Conservation (phyloP, 2,888 invertebrate genomes). For the Acrocera orbiculus region DNA sequence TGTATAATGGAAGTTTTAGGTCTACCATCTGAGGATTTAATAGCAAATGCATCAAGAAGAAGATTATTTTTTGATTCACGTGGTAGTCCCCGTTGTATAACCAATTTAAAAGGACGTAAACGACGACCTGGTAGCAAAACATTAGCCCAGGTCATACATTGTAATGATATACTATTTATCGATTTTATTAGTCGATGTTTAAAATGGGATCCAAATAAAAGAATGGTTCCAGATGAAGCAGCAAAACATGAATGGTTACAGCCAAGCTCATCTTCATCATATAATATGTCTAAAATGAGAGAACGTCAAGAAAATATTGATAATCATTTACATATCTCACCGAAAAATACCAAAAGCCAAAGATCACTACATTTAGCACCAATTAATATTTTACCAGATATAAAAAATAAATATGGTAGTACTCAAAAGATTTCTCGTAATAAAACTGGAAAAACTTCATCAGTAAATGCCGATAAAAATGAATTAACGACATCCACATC, state of each 20-base stretch:
- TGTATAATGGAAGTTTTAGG: constrained; percentile 95
- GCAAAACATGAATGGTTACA: constrained; percentile 74
- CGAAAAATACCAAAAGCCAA: constrained; percentile 18
- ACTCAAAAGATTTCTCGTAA: constrained; percentile 25
- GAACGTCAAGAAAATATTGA: constrained; percentile 13
- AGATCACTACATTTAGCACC: constrained; percentile 19
- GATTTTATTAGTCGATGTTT: constrained; percentile 81
- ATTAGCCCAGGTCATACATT: constrained; percentile 62
- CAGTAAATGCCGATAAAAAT: constrained; percentile 12
- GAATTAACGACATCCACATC: constrained; percentile 29
- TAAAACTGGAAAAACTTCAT: constrained; percentile 26
- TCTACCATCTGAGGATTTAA: constrained; percentile 70
- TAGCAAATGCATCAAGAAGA: constrained; percentile 68
- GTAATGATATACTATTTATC: constrained; percentile 74
- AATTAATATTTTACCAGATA: constrained; percentile 25
- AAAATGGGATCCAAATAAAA: constrained; percentile 84
- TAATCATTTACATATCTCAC: constrained; percentile 19
- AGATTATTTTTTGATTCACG: constrained; percentile 76
- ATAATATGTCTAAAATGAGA: constrained; percentile 17
- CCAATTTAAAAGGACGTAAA: constrained; percentile 86
- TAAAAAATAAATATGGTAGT: constrained; percentile 30
- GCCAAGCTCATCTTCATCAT: constrained; percentile 34
- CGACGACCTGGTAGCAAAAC: constrained; percentile 72
- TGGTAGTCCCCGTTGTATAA: constrained; percentile 76
- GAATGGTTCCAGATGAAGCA: constrained; percentile 84